Conservation (phyloP, 2,888 invertebrate species). For the Hipparchia semele region DNA sequence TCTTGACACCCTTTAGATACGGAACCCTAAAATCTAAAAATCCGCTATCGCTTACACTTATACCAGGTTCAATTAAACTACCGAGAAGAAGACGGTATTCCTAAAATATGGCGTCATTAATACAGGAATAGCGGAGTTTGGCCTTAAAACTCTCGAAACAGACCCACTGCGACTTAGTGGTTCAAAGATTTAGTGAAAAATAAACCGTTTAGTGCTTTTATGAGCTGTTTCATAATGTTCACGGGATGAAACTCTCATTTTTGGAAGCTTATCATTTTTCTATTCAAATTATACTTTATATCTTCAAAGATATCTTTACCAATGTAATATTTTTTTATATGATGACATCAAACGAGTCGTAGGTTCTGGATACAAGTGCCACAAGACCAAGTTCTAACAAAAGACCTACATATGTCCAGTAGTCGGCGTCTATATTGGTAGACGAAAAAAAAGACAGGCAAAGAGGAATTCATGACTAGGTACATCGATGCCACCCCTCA, state of each 20-base stretch:
- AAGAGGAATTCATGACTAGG: too few relatives aligned
- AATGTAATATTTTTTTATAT: too few relatives aligned
- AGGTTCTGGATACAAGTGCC: too few relatives aligned
- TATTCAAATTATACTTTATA: neutral
- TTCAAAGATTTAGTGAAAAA: conserved; percentile 32
- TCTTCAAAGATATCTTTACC: too few relatives aligned
- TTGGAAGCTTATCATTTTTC: neutral
- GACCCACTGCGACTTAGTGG: conserved; percentile 19
- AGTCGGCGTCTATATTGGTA: too few relatives aligned
- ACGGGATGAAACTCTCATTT: neutral
- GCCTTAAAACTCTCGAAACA: conserved; percentile 31
- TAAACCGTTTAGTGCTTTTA: conserved; percentile 26
- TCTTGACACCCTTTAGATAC: too few relatives aligned
- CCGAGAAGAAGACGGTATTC: conserved; percentile 57
- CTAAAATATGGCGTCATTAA: conserved; percentile 67
- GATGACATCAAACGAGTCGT: too few relatives aligned
- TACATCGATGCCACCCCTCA: too few relatives aligned
- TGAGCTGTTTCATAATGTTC: conserved; percentile 11
- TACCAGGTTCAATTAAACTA: conserved; percentile 43
- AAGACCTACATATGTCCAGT: too few relatives aligned
- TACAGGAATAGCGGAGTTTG: conserved; percentile 58
- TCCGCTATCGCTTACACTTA: conserved; percentile 36
- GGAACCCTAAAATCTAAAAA: neutral
- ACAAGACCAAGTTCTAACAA: too few relatives aligned
- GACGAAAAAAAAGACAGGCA: too few relatives aligned